phyloP scores from a whole-genome alignment of 2,113 vertebrate genomes.

The Tragelaphus imberbis region DNA sequence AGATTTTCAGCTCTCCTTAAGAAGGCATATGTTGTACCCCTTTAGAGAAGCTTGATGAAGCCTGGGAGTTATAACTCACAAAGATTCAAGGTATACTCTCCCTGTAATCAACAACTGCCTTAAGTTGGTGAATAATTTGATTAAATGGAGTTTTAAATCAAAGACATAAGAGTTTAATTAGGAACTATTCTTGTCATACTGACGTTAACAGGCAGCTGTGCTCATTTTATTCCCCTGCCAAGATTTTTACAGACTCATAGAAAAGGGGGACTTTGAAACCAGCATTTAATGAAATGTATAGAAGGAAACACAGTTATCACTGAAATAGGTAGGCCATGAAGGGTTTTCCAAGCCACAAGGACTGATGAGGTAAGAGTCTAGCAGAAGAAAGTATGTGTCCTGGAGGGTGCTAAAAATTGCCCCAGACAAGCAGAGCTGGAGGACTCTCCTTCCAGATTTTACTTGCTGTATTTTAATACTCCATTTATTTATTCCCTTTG shows the following conservation, averaged over 20 bases:
- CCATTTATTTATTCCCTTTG: neutral
- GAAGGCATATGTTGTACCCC: neutral
- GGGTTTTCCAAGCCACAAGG: neutral
- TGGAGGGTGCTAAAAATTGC: neutral
- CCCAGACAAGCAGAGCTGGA: neutral
- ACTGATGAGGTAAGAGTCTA: neutral
- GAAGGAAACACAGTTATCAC: neutral
- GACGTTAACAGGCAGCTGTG: constrained; percentile 55
- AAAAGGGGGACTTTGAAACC: neutral
- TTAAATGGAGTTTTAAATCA: constrained; percentile 68
- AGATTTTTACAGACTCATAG: constrained; percentile 21
- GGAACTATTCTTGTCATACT: constrained; percentile 53
- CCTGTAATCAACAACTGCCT: constrained; percentile 57
- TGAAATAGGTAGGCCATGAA: too few species aligned
- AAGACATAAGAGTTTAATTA: constrained; percentile 68
- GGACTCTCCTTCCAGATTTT: neutral
- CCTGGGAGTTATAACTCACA: neutral
- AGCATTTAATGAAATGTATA: neutral
- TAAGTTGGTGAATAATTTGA: constrained; percentile 62
- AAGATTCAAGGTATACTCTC: constrained; percentile 49
- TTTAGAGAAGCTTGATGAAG: constrained; percentile 37
- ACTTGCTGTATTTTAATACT: neutral
- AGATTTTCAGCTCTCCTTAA: constrained; percentile 1
- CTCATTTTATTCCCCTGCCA: constrained; percentile 21
- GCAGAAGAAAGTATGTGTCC: neutral